Conservation (phyloP, 2,113 vertebrate species). For the Drymodes brunneopygia region DNA sequence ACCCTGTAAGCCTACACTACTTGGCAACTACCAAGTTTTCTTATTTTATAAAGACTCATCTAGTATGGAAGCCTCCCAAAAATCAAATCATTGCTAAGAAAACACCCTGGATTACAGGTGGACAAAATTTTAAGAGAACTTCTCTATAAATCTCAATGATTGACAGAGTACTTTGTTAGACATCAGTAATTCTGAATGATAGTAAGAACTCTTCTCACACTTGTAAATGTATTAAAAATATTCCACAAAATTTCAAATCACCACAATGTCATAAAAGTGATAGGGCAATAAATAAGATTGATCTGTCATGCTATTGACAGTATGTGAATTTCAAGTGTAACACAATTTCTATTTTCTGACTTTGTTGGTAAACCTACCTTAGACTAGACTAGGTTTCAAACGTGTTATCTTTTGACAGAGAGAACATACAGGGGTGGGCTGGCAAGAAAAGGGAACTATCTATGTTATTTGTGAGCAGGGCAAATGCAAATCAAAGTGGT, state of each 20-base stretch:
- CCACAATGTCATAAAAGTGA: background rate
- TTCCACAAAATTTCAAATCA: background rate
- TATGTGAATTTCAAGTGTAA: background rate
- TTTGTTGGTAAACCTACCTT: background rate
- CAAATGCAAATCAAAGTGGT: background rate
- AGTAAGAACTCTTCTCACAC: background rate
- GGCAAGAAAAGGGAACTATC: background rate
- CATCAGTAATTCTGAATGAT: background rate
- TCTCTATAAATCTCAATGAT: background rate
- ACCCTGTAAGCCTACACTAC: slow-evolving; percentile 54
- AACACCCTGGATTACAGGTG: background rate
- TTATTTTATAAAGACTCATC: slow-evolving; percentile 31
- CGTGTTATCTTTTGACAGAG: background rate
- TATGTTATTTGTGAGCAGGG: background rate
- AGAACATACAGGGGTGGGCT: background rate
- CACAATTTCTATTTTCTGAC: background rate
- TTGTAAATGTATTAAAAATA: background rate
- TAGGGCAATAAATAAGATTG: background rate
- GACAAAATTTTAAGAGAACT: background rate
- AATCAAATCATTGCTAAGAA: slow-evolving; percentile 13
- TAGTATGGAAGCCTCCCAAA: slow-evolving; percentile 11
- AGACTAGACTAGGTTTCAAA: background rate
- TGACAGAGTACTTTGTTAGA: background rate
- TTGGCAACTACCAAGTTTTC: slow-evolving; percentile 52
- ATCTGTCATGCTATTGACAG: background rate